Base-by-base conservation (phyloP, 2,113 vertebrate genomes). In the Psammodynastes pulverulentus region DNA sequence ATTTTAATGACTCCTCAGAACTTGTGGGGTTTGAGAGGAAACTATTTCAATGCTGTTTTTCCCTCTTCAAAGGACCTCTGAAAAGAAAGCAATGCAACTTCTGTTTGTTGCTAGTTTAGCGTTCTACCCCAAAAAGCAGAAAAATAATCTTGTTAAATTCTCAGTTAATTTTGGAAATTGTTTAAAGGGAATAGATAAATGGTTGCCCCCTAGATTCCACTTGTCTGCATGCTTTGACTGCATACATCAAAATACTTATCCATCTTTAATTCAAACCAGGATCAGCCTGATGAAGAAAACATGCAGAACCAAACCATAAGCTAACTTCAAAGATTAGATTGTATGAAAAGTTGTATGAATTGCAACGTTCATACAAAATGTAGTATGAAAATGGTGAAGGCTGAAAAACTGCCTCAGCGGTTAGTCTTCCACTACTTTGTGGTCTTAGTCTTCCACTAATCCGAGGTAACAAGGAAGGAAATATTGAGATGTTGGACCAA, bases 81-180 rank as follows among this genome's bases (percentile, higher is more conserved):
- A 94, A 86, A 89, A 90, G 89, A 92, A 95, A 94, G 39, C 93
- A 93, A 88, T 62, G 79, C 72, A 93, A 79, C 93, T 93, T 96
- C 95, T 89, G 94, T 96, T 95, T 93, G 95, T 92, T 95, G 92
- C 95, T 94, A 90, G 79, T 92, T 95, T 96, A 94, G 93, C 86
- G 48, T 91, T 92, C 91, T 93, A 53, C 89, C 67, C 56, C 12
- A 58, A 84, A 87, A 94, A 92, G 91, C 93, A 96, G 95, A n/a
- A n/a, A 95, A 94, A 94, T 94, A 62, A 95, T 94, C 94, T 96
- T 94, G 95, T 93, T 92, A 96, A 95, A 45, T 95, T 94, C 93
- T 94, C 90, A 92, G 93, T 91, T 92, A 53, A 85, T 92, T 89
- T 92, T 34, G 23, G 1, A 54, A 86, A 45, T 94, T 51, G 94